Evolutionary conservation across 2,888 invertebrate species (phyloP).

Genomic region (Acanthosoma haemorrhoidale): DNA sequence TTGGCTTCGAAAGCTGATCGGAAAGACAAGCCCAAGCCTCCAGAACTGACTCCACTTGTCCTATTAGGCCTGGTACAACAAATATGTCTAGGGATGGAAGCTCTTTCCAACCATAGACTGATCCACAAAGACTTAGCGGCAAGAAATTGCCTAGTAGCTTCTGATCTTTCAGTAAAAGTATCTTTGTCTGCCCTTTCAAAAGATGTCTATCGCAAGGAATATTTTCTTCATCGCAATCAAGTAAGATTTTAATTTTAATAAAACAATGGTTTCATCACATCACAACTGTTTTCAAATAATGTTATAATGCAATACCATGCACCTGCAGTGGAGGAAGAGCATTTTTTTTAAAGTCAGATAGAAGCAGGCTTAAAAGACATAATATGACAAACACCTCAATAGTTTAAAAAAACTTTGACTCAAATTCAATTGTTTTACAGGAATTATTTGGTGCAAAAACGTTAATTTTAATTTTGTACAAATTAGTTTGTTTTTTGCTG

Average conservation of each 20-base stretch:
- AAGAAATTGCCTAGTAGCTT: slow-evolving; percentile 82
- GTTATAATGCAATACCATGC: too few species aligned
- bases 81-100: slow-evolving; percentile 75
- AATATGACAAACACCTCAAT: too few species aligned
- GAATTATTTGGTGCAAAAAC: too few species aligned
- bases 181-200: slow-evolving; percentile 71
- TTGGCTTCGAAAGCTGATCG: slow-evolving; percentile 55
- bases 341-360: too few species aligned
- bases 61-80: slow-evolving; percentile 64
- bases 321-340: too few species aligned
- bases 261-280: too few species aligned
- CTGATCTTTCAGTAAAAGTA: slow-evolving; percentile 75
- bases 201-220: slow-evolving; percentile 85
- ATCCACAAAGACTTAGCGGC: slow-evolving; percentile 90
- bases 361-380: background rate
- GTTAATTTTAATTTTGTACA: too few species aligned
- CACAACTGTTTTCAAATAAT: too few species aligned
- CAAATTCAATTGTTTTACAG: too few species aligned
- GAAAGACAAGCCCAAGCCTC: slow-evolving; percentile 43
- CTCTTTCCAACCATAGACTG: slow-evolving; percentile 65
- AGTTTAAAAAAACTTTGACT: too few species aligned
- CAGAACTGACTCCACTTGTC: slow-evolving; percentile 52
- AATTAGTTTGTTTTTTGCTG: too few species aligned
- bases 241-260: slow-evolving; percentile 45
- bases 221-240: slow-evolving; percentile 76